Evolutionary conservation across 2,797 vertebrate genomes (phyloP).

Genomic region (Apodemus agrarius): DNA sequence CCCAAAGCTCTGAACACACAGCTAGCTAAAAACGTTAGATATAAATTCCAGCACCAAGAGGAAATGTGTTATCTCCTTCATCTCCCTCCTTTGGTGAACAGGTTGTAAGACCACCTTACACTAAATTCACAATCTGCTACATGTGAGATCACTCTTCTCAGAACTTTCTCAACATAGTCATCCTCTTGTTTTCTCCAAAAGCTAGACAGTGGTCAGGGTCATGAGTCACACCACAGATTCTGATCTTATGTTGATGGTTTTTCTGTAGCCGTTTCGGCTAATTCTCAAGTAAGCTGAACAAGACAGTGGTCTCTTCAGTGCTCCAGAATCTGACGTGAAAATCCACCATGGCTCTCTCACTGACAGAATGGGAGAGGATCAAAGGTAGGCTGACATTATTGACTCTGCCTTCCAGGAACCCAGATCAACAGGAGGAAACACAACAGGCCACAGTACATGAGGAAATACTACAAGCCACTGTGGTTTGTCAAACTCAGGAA

Average conservation of each 20-base stretch:
- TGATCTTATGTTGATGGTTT: neutral
- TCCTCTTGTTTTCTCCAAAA: constrained; percentile 1
- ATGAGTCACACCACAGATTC: neutral
- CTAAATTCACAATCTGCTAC: constrained; percentile 11
- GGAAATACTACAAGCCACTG: neutral
- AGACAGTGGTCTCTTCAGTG: neutral
- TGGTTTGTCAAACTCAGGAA: neutral
- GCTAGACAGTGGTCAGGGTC: neutral
- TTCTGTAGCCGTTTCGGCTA: neutral
- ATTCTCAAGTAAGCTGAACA: neutral
- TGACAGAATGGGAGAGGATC: neutral
- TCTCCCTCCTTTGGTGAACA: constrained; percentile 38
- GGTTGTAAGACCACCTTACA: neutral
- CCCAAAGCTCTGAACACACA: constrained; percentile 32
- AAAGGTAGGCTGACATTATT: neutral
- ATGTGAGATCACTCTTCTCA: constrained; percentile 33
- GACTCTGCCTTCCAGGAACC: neutral
- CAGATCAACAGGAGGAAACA: neutral
- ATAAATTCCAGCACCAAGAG: constrained; percentile 56
- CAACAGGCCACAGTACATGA: neutral
- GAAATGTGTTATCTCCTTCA: constrained; percentile 39
- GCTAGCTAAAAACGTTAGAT: constrained; percentile 5
- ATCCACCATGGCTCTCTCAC: neutral
- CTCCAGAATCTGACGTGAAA: neutral
- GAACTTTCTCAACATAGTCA: constrained; percentile 15